These are phyloP conservation scores for Huso huso DNA, from an alignment of 2,797 vertebrate species.

Conservation along the genomic window DNA sequence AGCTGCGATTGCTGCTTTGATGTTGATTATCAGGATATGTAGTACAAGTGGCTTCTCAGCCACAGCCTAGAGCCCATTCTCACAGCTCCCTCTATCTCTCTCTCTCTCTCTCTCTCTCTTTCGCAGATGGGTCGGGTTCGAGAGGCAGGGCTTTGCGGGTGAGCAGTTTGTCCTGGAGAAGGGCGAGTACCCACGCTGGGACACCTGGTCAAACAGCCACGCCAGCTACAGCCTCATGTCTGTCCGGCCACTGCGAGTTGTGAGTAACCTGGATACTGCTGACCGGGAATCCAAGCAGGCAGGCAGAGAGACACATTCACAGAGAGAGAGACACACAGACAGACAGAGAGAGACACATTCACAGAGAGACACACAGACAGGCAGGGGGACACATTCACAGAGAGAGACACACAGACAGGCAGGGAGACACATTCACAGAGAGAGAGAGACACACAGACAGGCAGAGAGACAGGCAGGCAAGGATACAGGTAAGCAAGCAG, in stretches of 20 bases:
- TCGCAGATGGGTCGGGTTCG: constrained; percentile 73
- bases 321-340: too few relatives aligned
- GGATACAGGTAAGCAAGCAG: too few relatives aligned
- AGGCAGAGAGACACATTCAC: too few relatives aligned
- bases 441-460: neutral
- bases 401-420: too few relatives aligned
- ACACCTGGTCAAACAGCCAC: constrained; percentile 85
- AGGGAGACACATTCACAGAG: too few relatives aligned
- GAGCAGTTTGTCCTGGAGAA: constrained; percentile 88
- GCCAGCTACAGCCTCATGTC: constrained; percentile 74
- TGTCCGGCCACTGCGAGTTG: constrained; percentile 73
- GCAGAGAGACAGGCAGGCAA: neutral
- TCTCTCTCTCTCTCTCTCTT: neutral
- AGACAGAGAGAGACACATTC: too few relatives aligned
- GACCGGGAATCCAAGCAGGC: neutral
- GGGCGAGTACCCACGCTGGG: constrained; percentile 85
- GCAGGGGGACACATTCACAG: too few relatives aligned
- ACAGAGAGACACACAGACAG: too few relatives aligned
- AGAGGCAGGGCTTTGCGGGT: constrained; percentile 60
- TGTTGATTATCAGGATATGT: too few relatives aligned
- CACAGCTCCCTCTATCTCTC: neutral
- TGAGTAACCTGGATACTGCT: constrained; percentile 40
- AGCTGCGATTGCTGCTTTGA: too few relatives aligned
- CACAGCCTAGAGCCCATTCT: neutral
- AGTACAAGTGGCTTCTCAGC: too few relatives aligned